Base-by-base conservation (phyloP, 2,113 vertebrate species). In the Pitta sordida region DNA sequence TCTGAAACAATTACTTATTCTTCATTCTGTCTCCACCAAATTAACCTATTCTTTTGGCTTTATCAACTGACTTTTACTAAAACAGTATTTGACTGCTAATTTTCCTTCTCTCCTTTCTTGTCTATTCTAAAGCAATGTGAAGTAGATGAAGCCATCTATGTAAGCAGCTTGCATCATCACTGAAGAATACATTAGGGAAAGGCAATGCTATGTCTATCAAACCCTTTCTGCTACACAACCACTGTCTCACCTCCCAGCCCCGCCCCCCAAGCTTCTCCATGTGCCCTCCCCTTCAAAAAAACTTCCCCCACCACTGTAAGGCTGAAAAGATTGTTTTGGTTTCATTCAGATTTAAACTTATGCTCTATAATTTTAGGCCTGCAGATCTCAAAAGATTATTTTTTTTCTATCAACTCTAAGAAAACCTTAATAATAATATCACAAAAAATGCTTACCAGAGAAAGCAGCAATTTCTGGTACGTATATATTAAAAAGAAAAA, bases 1-100 rank as follows among this genome's bases (percentile, higher is more conserved):
- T 81, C 80, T 64, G 46, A 96, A 94, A 83, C 34, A 88, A 85
- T 92, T 94, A 76, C 24, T 59, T 70, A 48, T 17, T 48, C n/a
- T 86, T 79, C 62, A 75, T 78, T 91, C 64, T 88, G 27, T 27
- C 19, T 76, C 52, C 37, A 60, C 62, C 21, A 91, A n/a, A 91
- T 67, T 51, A 93, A 93, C 71, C 46, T 77, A 90, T 18, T 83
- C n/a, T 88, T 76, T 29, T 32, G 29, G 41, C 23, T 89, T 75
- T 36, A 58, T 44, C 20, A 83, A 29, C 9, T 69, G 64, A 44
- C 41, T 86, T 95, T 88, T 7, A 56, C 36, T 92, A 96, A 91
- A 95, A 41, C n/a, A 83, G 29, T 53, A 88, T 64, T 78, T 90
- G 63, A 63, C 68, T 44, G 79, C 34, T 79, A 60, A 15, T 16